These are phyloP conservation scores for Epizoanthus illoricatus DNA, from an alignment of 92 coral and sea anemone species.

Conservation along the genomic window DNA sequence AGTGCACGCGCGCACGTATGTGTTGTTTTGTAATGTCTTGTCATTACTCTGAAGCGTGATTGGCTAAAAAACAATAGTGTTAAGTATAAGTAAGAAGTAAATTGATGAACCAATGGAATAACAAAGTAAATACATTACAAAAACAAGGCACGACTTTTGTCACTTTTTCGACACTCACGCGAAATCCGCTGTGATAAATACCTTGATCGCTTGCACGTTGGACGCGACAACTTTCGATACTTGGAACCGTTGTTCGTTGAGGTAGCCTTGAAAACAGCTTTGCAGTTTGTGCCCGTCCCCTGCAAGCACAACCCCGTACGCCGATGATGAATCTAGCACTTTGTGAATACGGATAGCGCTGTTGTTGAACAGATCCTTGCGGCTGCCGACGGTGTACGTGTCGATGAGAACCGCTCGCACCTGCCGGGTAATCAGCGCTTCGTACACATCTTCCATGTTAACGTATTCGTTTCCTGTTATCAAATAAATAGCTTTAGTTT, in stretches of 20 bases:
- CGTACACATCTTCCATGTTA: conserved; percentile 80
- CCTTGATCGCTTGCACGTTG: conserved; percentile 79
- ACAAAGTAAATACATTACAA: too few relatives aligned
- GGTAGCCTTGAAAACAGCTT: conserved; percentile 73
- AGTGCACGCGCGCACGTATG: too few relatives aligned
- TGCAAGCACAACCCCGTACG: conserved; percentile 89
- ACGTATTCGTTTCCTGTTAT: conserved; percentile 68
- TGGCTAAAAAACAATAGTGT: too few relatives aligned
- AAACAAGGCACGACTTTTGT: not conserved
- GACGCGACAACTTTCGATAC: conserved; percentile 73
- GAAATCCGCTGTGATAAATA: not conserved
- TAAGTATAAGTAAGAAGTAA: too few relatives aligned
- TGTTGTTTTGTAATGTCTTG: too few relatives aligned
- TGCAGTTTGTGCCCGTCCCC: conserved; percentile 91
- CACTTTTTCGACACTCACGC: not conserved
- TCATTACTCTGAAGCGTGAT: too few relatives aligned
- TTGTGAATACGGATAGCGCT: conserved; percentile 74
- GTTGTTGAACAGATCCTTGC: conserved; percentile 69
- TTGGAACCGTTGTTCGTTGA: conserved; percentile 75
- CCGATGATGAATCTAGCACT: conserved; percentile 81
- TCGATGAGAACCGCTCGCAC: conserved; percentile 87
- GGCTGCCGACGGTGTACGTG: conserved; percentile 90
- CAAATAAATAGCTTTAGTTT: not conserved
- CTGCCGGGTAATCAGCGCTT: conserved; percentile 70
- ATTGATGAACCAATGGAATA: too few relatives aligned